A percentile compares a stretch with the other conserved stretches of the same genome.
Evolutionary conservation across 2,888 invertebrate species (phyloP).

Genomic region (Polylopha cassiicola): DNA sequence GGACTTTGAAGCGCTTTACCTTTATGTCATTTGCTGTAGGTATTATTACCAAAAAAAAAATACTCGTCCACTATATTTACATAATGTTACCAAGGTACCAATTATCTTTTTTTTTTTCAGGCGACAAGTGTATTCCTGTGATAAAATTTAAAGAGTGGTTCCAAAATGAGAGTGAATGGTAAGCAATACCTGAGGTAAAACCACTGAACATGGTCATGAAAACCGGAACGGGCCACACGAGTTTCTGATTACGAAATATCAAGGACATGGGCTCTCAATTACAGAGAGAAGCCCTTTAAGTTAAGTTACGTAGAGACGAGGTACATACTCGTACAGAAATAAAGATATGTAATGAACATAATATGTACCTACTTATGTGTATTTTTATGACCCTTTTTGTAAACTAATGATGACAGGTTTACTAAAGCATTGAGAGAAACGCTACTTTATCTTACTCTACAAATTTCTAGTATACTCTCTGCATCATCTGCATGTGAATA

Average conservation of each 20-base stretch:
- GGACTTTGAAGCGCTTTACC: no score
- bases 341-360: constrained; percentile 9
- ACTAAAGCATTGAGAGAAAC: no score
- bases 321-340: constrained; percentile 7
- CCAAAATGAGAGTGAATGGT: constrained; percentile 4
- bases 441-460: no score
- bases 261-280: constrained; percentile 39
- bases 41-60: no score
- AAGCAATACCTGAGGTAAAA: neutral
- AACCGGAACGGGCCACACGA: constrained; percentile 18
- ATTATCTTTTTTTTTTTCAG: no score
- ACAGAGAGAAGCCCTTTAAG: constrained; percentile 44
- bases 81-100: no score
- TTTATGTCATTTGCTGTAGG: no score
- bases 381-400: constrained; percentile 21
- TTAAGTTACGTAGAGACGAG: constrained; percentile 28
- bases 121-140: no score
- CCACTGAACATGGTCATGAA: constrained; percentile 2
- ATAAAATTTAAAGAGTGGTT: no score
- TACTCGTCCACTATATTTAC: no score
- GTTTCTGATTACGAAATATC: constrained; percentile 45
- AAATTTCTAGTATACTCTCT: no score
- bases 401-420: no score
- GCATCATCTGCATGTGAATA: neutral
- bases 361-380: constrained; percentile 22